Percentiles rank a stretch among this genome's conserved stretches.
Conservation (phyloP, 2,888 invertebrate species). For the Callyntrura sp. region DNA sequence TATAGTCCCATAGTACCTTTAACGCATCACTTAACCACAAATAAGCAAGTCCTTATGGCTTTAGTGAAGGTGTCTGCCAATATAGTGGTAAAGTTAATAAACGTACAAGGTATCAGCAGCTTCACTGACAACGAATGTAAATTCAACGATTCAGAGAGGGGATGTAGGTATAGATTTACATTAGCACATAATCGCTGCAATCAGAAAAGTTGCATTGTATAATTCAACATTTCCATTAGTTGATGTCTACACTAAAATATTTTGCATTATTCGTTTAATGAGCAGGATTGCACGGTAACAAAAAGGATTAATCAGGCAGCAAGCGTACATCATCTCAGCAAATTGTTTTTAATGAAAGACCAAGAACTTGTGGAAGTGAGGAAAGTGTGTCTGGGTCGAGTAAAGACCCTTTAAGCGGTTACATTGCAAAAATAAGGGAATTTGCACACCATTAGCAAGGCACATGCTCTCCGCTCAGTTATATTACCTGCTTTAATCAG, state of each 20-base stretch:
- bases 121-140: too few relatives aligned
- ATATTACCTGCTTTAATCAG: not conserved
- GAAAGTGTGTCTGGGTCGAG: slow-evolving; percentile 45
- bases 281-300: not conserved
- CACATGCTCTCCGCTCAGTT: not conserved
- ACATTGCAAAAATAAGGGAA: not conserved
- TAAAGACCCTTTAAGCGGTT: not conserved
- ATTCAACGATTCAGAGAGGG: not conserved
- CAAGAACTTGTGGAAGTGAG: slow-evolving; percentile 54
- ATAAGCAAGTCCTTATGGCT: not conserved
- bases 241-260: not conserved
- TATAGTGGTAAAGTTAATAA: not conserved
- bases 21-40: slow-evolving; percentile 11
- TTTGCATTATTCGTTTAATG: not conserved
- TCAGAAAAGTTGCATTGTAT: not conserved
- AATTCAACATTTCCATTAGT: slow-evolving; percentile 5
- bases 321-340: not conserved
- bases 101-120: not conserved
- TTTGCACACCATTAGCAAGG: slow-evolving; percentile 25
- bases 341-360: slow-evolving; percentile 19
- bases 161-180: not conserved
- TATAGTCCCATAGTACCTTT: slow-evolving; percentile 3
- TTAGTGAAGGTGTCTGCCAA: not conserved
- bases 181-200: not conserved
- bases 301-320: not conserved